Conservation (phyloP, 2,113 vertebrate genomes). For the Hemibagrus wyckioides region DNA sequence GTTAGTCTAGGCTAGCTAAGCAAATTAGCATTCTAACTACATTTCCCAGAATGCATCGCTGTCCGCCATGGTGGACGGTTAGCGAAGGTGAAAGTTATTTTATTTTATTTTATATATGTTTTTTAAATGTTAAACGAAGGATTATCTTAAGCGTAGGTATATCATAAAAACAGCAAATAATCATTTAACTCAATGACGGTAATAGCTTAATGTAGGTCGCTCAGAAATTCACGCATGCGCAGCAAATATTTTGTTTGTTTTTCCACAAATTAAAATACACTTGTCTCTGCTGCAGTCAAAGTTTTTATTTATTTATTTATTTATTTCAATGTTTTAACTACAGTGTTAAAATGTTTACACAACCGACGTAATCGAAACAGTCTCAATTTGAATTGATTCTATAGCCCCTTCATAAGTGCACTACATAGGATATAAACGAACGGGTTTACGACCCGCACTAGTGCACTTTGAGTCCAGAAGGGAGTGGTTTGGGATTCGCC, state of each 20-base stretch:
- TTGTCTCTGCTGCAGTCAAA: neutral
- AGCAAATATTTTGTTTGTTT: neutral
- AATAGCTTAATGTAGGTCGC: neutral
- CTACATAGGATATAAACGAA: neutral
- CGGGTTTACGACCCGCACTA: neutral
- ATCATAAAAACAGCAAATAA: neutral
- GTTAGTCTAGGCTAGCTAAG: neutral
- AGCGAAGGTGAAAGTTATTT: neutral
- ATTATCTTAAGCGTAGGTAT: neutral
- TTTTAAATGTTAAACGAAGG: neutral
- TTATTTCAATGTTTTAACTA: no score
- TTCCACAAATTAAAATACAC: neutral
- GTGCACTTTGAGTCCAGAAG: neutral
- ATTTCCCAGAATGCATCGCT: neutral
- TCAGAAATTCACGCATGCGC: neutral
- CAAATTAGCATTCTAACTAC: neutral
- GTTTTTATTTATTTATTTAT: no score
- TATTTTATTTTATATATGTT: neutral
- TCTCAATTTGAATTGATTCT: neutral
- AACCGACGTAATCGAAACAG: no score
- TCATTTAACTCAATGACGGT: neutral
- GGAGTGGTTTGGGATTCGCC: neutral
- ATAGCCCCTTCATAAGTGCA: neutral
- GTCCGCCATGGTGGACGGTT: neutral
- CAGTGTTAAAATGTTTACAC: neutral